phyloP scores from a whole-genome alignment of 2,113 vertebrate species.

The Pogona vitticeps region DNA sequence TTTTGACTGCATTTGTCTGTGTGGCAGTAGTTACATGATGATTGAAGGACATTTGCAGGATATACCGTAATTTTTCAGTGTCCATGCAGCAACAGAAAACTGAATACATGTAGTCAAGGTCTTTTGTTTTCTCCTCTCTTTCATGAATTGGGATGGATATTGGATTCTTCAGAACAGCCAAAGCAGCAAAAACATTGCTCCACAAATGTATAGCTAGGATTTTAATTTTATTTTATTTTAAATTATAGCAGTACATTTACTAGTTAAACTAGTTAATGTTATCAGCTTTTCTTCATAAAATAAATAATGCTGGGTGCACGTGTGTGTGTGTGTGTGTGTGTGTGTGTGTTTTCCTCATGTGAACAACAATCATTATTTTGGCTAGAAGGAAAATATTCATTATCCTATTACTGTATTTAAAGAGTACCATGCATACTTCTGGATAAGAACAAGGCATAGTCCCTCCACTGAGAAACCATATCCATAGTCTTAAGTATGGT shows the following conservation, averaged over 20 bases:
- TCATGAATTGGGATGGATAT: not conserved
- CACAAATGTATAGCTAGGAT: not conserved
- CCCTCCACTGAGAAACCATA: not conserved
- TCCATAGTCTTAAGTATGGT: not conserved
- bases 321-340: too few relatives aligned
- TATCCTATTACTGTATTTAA: constrained; percentile 1
- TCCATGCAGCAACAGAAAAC: not conserved
- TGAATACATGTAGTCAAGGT: not conserved
- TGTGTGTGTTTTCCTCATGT: too few relatives aligned
- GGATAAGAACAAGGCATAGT: not conserved
- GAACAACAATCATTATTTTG: too few relatives aligned
- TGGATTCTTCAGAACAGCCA: not conserved
- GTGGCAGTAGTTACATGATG: not conserved
- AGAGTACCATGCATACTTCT: not conserved
- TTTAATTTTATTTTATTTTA: not conserved
- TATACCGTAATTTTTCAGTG: not conserved
- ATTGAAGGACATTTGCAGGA: not conserved
- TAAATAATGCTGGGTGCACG: too few relatives aligned
- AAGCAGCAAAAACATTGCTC: not conserved
- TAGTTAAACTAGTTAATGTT: too few relatives aligned
- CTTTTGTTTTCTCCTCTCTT: not conserved
- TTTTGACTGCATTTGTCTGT: not conserved
- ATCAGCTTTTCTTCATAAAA: too few relatives aligned
- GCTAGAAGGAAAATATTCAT: not conserved
- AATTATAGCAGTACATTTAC: too few relatives aligned